phyloP scores from a whole-genome alignment of 2,888 invertebrate genomes.

The Platycnemis pennipes region DNA sequence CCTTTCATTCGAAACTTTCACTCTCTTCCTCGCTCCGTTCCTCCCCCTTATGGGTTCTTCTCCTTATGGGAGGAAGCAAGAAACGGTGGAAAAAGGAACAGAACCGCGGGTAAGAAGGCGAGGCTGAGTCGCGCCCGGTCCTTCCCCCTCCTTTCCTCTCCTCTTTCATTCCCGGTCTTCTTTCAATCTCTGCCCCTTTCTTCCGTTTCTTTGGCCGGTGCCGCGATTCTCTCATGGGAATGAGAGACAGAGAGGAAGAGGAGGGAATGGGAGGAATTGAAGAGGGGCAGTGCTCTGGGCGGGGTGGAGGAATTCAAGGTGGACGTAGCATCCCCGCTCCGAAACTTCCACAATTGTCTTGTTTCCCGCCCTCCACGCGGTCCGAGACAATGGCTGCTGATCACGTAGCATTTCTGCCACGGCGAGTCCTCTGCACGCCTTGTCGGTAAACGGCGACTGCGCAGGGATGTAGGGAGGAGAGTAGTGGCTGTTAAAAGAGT shows the following conservation, averaged over 20 bases:
- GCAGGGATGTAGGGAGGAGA: neutral
- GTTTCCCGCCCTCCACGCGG: conserved; percentile 19
- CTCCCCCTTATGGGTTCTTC: neutral
- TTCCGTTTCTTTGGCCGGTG: conserved; percentile 2
- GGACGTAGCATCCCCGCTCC: neutral
- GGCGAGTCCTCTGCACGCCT: conserved; percentile 10
- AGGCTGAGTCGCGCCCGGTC: neutral
- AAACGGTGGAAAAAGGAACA: no score
- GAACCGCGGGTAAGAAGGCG: neutral
- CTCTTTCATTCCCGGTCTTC: neutral
- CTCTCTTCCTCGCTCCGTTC: neutral
- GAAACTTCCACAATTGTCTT: conserved; percentile 41
- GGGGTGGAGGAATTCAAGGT: neutral
- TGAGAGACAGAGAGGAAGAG: no score
- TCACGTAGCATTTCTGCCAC: conserved; percentile 54
- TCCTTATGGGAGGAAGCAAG: no score
- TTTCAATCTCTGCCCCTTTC: neutral
- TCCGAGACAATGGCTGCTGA: conserved; percentile 61
- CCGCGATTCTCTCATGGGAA: neutral
- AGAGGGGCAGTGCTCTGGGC: neutral
- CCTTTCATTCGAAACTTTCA: neutral
- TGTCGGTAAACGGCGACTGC: neutral
- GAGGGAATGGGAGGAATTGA: neutral
- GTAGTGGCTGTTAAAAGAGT: neutral
- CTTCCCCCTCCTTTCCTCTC: neutral